Evolutionary conservation across 92 coral and sea anemone genomes (phyloP).

Genomic region (Heliopora coerulea): DNA sequence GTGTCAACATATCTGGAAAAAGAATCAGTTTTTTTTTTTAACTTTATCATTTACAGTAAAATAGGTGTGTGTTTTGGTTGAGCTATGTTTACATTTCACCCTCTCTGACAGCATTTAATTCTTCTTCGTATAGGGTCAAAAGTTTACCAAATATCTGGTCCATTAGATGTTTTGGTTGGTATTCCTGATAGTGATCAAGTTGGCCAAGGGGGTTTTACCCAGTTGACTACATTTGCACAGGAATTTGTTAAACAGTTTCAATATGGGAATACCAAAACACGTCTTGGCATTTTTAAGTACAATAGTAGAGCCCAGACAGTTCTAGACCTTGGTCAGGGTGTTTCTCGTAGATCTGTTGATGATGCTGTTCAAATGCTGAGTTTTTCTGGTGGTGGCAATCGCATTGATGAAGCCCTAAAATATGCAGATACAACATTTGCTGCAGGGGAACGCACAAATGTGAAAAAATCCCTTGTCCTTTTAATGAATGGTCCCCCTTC

Average conservation of each 20-base stretch:
- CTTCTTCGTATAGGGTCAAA: neutral
- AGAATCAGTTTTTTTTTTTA: no score
- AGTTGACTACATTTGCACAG: slow-evolving; percentile 17
- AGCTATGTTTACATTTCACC: no score
- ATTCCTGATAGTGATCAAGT: slow-evolving; percentile 16
- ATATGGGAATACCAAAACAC: neutral
- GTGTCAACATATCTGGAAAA: no score
- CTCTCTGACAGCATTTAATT: no score
- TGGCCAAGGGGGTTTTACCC: neutral
- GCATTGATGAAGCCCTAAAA: slow-evolving; percentile 16
- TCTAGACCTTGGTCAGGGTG: neutral
- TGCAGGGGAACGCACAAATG: neutral
- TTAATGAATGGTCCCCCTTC: slow-evolving; percentile 12
- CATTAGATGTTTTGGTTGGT: slow-evolving; percentile 15
- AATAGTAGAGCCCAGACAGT: slow-evolving; percentile 3
- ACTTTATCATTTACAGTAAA: no score
- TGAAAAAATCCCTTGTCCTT: slow-evolving; percentile 3
- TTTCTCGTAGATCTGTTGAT: neutral
- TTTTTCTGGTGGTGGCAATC: slow-evolving; percentile 15
- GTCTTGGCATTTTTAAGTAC: slow-evolving; percentile 26
- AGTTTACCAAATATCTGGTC: neutral
- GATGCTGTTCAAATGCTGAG: neutral
- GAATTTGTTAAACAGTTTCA: neutral
- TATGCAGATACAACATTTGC: slow-evolving; percentile 8
- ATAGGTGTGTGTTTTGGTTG: no score